Evolutionary conservation across 2,797 vertebrate genomes (phyloP).

Genomic region (Podarcis siculus): DNA sequence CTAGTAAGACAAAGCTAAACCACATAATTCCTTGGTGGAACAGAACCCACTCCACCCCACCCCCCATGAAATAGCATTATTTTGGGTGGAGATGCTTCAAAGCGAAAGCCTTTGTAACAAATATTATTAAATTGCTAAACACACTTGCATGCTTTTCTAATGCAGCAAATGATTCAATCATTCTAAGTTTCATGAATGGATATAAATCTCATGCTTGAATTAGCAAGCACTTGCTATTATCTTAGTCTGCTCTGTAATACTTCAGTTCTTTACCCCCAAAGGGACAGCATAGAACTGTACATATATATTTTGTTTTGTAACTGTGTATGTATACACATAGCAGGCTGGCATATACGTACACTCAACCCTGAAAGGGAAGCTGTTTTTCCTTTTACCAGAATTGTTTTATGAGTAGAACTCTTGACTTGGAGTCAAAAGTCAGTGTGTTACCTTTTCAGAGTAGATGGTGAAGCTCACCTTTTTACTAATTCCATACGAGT

Average conservation of each 20-base stretch:
- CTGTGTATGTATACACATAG: slow-evolving; percentile 59
- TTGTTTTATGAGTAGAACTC: slow-evolving; percentile 64
- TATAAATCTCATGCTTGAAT: slow-evolving; percentile 60
- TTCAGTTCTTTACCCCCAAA: slow-evolving; percentile 59
- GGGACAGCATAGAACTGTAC: slow-evolving; percentile 65
- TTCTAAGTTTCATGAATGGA: slow-evolving; percentile 59
- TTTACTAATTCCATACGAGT: slow-evolving; percentile 69
- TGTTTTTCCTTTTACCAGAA: slow-evolving; percentile 54
- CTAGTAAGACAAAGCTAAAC: background rate
- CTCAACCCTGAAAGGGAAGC: slow-evolving; percentile 69
- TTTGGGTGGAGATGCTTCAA: slow-evolving; percentile 8
- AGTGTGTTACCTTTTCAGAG: slow-evolving; percentile 76
- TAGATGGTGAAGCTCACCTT: slow-evolving; percentile 72
- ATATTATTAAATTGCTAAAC: slow-evolving; percentile 41
- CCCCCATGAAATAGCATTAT: background rate
- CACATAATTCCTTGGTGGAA: background rate
- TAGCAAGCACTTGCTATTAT: slow-evolving; percentile 55
- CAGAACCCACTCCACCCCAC: no score
- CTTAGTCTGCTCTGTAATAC: slow-evolving; percentile 58
- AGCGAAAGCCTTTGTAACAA: slow-evolving; percentile 59
- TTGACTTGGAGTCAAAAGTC: slow-evolving; percentile 67
- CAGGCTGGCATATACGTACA: slow-evolving; percentile 46
- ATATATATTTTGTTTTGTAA: slow-evolving; percentile 50
- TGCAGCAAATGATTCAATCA: slow-evolving; percentile 51
- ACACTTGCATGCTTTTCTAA: slow-evolving; percentile 43